Evolutionary conservation across 2,113 vertebrate genomes (phyloP).

Genomic region (Rhegmatorhina hoffmannsi): DNA sequence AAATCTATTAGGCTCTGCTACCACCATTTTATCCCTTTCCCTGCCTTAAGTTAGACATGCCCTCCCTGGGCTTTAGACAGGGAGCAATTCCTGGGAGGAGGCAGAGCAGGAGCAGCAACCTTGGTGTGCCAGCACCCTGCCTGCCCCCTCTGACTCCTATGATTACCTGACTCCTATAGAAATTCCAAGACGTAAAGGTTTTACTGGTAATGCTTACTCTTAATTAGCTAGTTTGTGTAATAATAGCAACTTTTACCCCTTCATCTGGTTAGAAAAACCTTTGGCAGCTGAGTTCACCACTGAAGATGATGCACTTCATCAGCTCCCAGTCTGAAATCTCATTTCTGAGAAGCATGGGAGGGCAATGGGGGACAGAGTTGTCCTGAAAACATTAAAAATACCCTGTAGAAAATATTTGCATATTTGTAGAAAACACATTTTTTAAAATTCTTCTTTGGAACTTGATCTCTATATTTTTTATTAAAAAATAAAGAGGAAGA

Average conservation of each 20-base stretch:
- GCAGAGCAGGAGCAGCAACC: not conserved
- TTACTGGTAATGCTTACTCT: not conserved
- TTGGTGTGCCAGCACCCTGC: accelerated
- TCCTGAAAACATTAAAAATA: not conserved
- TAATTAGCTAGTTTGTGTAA: not conserved
- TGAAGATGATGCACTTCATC: not conserved
- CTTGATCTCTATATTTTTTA: not conserved
- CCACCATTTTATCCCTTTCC: slow-evolving; percentile 23
- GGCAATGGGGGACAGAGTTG: not conserved
- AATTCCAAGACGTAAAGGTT: not conserved
- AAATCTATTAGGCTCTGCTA: slow-evolving; percentile 56
- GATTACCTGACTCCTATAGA: not conserved
- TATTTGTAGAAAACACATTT: not conserved
- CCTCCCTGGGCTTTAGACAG: not conserved
- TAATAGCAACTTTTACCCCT: not conserved
- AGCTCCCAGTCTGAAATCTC: not conserved
- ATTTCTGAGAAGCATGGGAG: not conserved
- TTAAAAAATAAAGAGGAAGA: not conserved
- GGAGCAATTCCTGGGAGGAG: not conserved
- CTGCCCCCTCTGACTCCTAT: not conserved
- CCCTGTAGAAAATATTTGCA: not conserved
- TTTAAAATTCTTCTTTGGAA: not conserved
- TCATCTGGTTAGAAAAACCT: not conserved
- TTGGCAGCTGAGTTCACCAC: not conserved
- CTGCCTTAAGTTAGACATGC: not conserved